Evolutionary conservation across 2,797 vertebrate species (phyloP).

Genomic region (Tachyglossus aculeatus): DNA sequence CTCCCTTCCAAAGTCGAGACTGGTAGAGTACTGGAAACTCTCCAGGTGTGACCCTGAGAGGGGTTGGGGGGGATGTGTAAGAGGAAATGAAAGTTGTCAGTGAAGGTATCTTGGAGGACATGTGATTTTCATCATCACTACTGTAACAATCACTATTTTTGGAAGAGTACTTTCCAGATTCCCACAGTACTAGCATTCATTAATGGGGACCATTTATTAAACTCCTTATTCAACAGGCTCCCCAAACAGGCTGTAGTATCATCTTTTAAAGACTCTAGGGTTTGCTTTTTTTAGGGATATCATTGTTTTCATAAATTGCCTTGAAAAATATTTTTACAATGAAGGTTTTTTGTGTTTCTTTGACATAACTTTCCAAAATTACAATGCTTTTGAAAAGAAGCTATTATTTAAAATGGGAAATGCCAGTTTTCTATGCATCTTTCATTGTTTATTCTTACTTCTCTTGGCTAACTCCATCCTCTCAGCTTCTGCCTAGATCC

Average conservation of each 20-base stretch:
- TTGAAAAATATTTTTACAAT: slow-evolving; percentile 24
- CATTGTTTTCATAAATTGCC: slow-evolving; percentile 9
- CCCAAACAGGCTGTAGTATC: not conserved
- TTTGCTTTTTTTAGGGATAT: slow-evolving; percentile 13
- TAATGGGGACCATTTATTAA: no score
- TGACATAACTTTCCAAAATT: slow-evolving; percentile 20
- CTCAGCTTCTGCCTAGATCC: slow-evolving; percentile 11
- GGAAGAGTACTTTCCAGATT: no score
- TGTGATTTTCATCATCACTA: no score
- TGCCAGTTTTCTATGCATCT: not conserved
- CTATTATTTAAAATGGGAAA: slow-evolving; percentile 37
- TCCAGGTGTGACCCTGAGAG: no score
- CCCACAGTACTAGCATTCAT: no score
- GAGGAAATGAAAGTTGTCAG: no score
- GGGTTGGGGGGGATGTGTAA: no score
- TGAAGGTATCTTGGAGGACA: no score
- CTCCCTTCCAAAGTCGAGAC: no score
- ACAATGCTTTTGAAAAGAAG: slow-evolving; percentile 14
- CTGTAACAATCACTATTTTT: no score
- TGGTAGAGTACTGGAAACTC: no score
- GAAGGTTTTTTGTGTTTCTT: slow-evolving; percentile 9
- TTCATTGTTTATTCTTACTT: not conserved
- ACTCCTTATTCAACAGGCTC: not conserved
- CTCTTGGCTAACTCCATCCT: not conserved
- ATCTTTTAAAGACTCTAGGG: not conserved